phyloP scores from a whole-genome alignment of 2,113 vertebrate species.

The Callaeas wilsoni region DNA sequence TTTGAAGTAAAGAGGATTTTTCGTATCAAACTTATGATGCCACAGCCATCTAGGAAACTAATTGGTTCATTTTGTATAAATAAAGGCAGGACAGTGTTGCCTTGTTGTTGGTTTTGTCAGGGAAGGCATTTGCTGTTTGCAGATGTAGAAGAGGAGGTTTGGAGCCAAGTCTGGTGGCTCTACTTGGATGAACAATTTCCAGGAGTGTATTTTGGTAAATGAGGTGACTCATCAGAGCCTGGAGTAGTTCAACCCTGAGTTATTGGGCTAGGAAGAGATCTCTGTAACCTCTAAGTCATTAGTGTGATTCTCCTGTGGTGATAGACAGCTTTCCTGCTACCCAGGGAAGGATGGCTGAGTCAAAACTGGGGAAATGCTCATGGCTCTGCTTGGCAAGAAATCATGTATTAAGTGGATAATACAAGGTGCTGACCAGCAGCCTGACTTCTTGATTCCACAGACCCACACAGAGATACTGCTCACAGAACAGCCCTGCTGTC shows the following conservation, averaged over 20 bases:
- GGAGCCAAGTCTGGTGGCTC: neutral
- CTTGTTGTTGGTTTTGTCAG: neutral
- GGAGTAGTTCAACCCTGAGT: neutral
- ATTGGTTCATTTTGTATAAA: neutral
- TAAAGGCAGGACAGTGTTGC: neutral
- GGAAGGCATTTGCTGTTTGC: neutral
- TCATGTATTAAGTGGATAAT: accelerated
- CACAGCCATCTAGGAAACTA: neutral
- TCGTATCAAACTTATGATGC: neutral
- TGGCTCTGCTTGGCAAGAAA: neutral
- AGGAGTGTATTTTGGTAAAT: neutral
- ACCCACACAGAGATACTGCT: neutral
- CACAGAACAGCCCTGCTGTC: neutral
- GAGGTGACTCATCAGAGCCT: neutral
- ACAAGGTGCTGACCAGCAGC: neutral
- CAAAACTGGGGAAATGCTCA: neutral
- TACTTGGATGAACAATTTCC: neutral
- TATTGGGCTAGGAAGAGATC: neutral
- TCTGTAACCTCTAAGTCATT: neutral
- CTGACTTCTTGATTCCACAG: neutral
- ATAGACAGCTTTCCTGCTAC: neutral
- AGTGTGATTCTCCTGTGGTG: neutral
- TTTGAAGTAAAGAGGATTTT: neutral
- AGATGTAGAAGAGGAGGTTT: neutral
- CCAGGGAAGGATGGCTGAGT: neutral